These are phyloP conservation scores for Nomada fucata DNA, from an alignment of 2,888 invertebrate genomes.

Conservation along the genomic window DNA sequence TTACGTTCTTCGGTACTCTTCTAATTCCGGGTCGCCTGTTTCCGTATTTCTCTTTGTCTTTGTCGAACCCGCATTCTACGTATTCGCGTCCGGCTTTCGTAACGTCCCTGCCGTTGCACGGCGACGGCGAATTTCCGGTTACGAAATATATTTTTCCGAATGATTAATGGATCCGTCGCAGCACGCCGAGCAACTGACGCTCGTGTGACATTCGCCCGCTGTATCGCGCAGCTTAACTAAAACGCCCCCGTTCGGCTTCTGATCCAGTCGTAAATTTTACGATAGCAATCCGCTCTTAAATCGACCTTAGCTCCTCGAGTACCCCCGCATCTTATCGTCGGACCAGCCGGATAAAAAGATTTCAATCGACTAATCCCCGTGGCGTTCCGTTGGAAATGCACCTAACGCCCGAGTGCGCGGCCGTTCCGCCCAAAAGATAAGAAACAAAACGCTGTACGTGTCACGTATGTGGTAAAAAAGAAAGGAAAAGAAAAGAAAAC, in stretches of 20 bases:
- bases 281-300: neutral
- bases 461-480: too few species aligned
- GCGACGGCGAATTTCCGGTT: too few species aligned
- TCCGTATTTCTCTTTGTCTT: too few species aligned
- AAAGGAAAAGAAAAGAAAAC: neutral
- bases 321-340: neutral
- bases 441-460: neutral
- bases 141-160: neutral
- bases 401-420: too few species aligned
- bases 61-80: too few species aligned
- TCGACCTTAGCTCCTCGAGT: neutral
- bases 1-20: too few species aligned
- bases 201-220: neutral
- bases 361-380: neutral
- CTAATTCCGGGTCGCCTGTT: too few species aligned
- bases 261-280: conserved; percentile 10
- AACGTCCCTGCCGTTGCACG: too few species aligned
- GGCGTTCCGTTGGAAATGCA: neutral
- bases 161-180: neutral
- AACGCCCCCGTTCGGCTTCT: neutral
- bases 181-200: neutral
- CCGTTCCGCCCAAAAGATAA: neutral
- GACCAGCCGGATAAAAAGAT: neutral
- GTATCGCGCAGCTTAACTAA: neutral
- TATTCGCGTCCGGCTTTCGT: too few species aligned